Conservation (phyloP, 1,140 invertebrate genomes). For the Agrypnia vestita region DNA sequence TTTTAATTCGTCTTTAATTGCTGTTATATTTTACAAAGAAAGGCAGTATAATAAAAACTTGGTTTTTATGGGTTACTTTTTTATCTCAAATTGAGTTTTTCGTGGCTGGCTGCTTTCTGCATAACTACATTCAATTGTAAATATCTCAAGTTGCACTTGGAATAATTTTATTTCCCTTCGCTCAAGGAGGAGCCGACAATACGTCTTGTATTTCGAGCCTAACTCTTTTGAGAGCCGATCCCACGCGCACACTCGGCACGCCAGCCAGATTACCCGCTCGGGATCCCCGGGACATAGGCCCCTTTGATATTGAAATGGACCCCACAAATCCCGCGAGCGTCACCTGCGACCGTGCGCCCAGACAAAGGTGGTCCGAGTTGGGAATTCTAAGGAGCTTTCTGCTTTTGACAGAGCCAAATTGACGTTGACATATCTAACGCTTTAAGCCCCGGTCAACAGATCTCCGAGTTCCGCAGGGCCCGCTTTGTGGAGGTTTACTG, state of each 20-base stretch:
- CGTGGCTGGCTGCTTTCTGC: too few species aligned
- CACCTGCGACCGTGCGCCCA: slow-evolving; percentile 4
- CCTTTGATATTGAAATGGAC: slow-evolving; percentile 22
- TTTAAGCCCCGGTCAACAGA: slow-evolving; percentile 5
- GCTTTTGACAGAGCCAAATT: slow-evolving; percentile 14
- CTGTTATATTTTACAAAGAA: too few species aligned
- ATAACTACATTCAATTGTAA: too few species aligned
- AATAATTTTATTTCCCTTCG: too few species aligned
- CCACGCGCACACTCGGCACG: neutral
- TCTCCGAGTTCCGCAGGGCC: neutral
- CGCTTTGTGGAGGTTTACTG: too few species aligned
- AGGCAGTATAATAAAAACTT: too few species aligned
- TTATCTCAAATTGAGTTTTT: too few species aligned
- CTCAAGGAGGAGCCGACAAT: too few species aligned
- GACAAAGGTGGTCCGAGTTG: slow-evolving; percentile 5
- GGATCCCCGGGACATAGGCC: neutral
- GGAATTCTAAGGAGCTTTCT: slow-evolving; percentile 8
- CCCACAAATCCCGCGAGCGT: neutral
- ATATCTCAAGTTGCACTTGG: too few species aligned
- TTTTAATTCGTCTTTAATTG: too few species aligned
- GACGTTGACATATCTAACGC: slow-evolving; percentile 3
- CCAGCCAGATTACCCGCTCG: neutral
- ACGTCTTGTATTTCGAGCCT: too few species aligned
- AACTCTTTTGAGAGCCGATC: neutral
- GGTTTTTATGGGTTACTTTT: too few species aligned